Base-by-base conservation (phyloP, 2,888 invertebrate species). In the Sturmia bella region DNA sequence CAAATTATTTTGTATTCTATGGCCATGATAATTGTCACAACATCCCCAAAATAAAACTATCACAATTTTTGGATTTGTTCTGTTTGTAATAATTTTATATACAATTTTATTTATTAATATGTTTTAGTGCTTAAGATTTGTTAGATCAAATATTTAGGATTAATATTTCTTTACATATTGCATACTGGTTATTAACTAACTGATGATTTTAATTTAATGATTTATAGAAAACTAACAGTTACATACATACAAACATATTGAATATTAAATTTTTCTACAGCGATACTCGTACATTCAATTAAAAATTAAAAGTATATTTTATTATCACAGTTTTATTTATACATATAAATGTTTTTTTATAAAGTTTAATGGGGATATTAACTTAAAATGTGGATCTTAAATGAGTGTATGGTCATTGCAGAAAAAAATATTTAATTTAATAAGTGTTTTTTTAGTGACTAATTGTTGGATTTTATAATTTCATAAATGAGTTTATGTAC, bases 251-350 rank as follows among this genome's bases (percentile, higher is more conserved):
- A 75, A 32, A 66, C 39, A 70, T 39, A 59, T 50, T 70, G 13
- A 19, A 50, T 56, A 12, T 48, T 56, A 59, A 52, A 59, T n/a
- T 68, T 59, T 61, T 41, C 37, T 77, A 63, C 48, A 59, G 59
- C 39, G 12, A 63, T 41, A 41, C 17, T 72, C 39, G 41, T 61
- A 39, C 12, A 43, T 61, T 48, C 63, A 15, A 15, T 61, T 39
- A 43, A 74, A 64, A 48, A 74, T 13, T 63, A 63, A 37, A 21
- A 72, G 39, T 74, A 74, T 59, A 68, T 78, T 64, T 57, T 82
- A 78, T 82, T 82, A 82, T 82, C 82, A 82, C 82, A 82, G 82
- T 78, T 76, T 68, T 57, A 45, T 50, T 64, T n/a, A n/a, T n/a
- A n/a, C n/a, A n/a, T n/a, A n/a, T n/a, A n/a, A n/a, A n/a, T n/a